Base-by-base conservation (phyloP, 1,140 invertebrate genomes). In the Pogonomyrmex californicus region DNA sequence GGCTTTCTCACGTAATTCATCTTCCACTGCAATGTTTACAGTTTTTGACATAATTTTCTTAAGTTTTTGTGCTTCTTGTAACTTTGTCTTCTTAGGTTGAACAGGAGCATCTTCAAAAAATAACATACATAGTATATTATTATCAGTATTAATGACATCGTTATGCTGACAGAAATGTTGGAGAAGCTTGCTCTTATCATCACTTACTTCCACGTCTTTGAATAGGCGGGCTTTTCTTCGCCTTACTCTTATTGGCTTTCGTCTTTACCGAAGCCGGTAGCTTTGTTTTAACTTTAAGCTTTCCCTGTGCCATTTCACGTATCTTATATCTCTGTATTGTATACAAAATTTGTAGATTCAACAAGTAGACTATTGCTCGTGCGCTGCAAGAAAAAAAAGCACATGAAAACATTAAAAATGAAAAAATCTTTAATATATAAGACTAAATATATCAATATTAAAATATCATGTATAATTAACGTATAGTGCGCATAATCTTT, bases 21-120 rank as follows among this genome's bases (percentile, higher is more conserved):
- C 93, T 94, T 97, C 97, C 33, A 96, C 95, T 3, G 95, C 94
- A 91, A 96, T 96, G 90, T 97, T 97, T 0, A 97, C 95, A 7
- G 95, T 96, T 93, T 96, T 97, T 0, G 96, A 96, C 38, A 97
- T 96, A 14, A 95, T 95, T 86, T 96, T 95, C 86, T 97, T 97
- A 23, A 97, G 94, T 88, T 97, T 97, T 54, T 96, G 94, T 0
- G 95, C 91, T 91, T 97, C 96, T 88, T 95, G 93, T 36, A 96
- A 94, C 91, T 96, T 96, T 12, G 93, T 86, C 88, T 97, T 97
- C 90, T 97, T 97, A 0, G 96, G 95, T 86, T 96, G 95, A 54
- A 97, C 96, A 6, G 97, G 97, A 49, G 96, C 95, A 94, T 97
- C 96, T 96, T 83, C 30, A 94, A 92, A 79, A 76, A 91, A 88